A percentile compares a stretch with the other conserved stretches of the same genome.
Evolutionary conservation across 2,888 invertebrate genomes (phyloP).

Genomic region (Agriopis marginaria): DNA sequence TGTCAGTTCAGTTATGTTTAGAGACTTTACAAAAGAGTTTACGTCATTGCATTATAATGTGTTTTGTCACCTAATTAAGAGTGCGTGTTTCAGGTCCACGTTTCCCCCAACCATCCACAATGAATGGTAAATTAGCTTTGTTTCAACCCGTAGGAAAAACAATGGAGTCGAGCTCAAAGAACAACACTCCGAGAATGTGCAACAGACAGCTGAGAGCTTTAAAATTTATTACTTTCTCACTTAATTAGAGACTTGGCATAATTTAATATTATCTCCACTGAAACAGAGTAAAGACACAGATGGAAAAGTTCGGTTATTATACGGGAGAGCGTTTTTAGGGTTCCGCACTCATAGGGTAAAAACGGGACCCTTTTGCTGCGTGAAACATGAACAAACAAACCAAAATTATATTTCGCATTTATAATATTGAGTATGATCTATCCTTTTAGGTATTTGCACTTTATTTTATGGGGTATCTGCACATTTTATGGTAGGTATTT

Average conservation of each 20-base stretch:
- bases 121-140: slow-evolving; percentile 19
- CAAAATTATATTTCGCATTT: no score
- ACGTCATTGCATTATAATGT: no score
- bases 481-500: no score
- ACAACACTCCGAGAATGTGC: slow-evolving; percentile 43
- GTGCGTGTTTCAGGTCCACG: slow-evolving; percentile 1
- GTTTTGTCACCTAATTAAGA: not conserved
- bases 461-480: no score
- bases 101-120: slow-evolving; percentile 8
- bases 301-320: not conserved
- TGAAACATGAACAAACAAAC: no score
- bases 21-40: no score
- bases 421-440: no score
- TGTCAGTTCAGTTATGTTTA: no score
- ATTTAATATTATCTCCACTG: slow-evolving; percentile 37
- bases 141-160: slow-evolving; percentile 24
- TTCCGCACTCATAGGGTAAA: no score
- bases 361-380: no score
- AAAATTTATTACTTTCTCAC: slow-evolving; percentile 45
- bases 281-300: not conserved
- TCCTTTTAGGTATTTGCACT: no score
- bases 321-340: not conserved
- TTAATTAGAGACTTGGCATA: slow-evolving; percentile 43
- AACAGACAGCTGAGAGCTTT: slow-evolving; percentile 38
- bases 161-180: slow-evolving; percentile 20